Base-by-base conservation (phyloP, 2,113 vertebrate genomes). In the Podarcis muralis region DNA sequence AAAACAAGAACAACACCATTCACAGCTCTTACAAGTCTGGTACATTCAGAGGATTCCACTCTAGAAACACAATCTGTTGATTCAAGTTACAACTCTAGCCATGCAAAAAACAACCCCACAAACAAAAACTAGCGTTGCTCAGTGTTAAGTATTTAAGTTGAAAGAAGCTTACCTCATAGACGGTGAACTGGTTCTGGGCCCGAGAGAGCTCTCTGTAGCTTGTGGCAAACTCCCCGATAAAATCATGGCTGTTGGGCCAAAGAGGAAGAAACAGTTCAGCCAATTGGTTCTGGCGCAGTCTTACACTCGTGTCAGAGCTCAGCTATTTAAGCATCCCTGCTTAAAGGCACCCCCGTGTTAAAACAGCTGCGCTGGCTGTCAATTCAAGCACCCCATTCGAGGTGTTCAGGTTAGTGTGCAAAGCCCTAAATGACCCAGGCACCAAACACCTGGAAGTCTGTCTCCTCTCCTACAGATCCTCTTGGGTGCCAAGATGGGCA, bases 151-250 rank as follows among this genome's bases (percentile, higher is more conserved):
- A 13, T 78, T 71, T 53, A 43, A 20, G 9, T 15, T 6, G 25
- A 35, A 25, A 68, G 37, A 76, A 1, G 57, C 94, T 94, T 95
- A 98, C 98, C 98, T 98, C 98, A 0, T 98, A 98, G 40, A 98
- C 98, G 0, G 98, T 99, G 94, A 99, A 99, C 95, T 99, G 98
- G 96, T 97, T 99, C 97, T 99, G 98, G 13, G 98, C 99, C 13
- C 98, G 97, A 85, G 98, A 99, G 87, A 99, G 97, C 94, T 99
- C 99, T 92, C 99, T 97, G 97, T 99, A 99, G 97, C 99, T 99
- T 93, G 99, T 99, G 91, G 99, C 99, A 94, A 99, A 99, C 96
- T 99, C 99, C 2, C 99, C 99, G 0, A 99, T 99, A 96, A 99
- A 99, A 93, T 99, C 99, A 0, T 99, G 99, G 95, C 99, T 99